A percentile compares a stretch with the other conserved stretches of the same genome.
Evolutionary conservation across 37 sponge, comb jelly and placozoan species (phyloP).

Genomic region (Bolinopsis microptera): DNA sequence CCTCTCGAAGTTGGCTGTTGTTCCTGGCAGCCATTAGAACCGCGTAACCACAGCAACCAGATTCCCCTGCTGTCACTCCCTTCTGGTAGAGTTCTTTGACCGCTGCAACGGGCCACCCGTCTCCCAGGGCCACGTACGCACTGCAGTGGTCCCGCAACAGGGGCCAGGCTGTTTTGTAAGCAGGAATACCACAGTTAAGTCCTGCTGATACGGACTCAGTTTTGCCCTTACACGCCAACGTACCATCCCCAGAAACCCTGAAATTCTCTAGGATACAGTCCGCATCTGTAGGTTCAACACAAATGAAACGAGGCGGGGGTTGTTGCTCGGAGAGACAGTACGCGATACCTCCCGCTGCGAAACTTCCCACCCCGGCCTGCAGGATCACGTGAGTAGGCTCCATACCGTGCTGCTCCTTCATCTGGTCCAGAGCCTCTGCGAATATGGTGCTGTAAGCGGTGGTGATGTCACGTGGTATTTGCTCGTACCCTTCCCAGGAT

Average conservation of each 20-base stretch:
- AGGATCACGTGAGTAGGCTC: not conserved
- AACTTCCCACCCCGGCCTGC: slow-evolving; percentile 6
- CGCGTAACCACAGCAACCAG: not conserved
- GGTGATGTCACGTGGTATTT: not conserved
- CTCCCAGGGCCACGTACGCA: not conserved
- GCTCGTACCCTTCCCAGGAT: slow-evolving; percentile 14
- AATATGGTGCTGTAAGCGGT: slow-evolving; percentile 16
- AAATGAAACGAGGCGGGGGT: not conserved
- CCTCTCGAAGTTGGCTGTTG: not conserved
- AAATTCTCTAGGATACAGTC: slow-evolving; percentile 13
- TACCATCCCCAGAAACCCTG: not conserved
- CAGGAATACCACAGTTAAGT: not conserved
- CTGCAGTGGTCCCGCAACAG: not conserved
- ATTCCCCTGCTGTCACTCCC: not conserved
- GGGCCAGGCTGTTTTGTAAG: slow-evolving; percentile 29
- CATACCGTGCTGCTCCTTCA: not conserved
- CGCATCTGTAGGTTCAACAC: slow-evolving; percentile 1
- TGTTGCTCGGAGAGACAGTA: not conserved
- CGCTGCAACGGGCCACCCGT: slow-evolving; percentile 3
- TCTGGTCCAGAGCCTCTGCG: not conserved
- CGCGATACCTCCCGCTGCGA: not conserved
- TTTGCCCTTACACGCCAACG: not conserved
- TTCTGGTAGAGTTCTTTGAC: not conserved
- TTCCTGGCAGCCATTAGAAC: slow-evolving; percentile 18
- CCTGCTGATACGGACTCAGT: slow-evolving; percentile 18